Evolutionary conservation across 2,797 vertebrate species (phyloP).

Genomic region (Halcyon badia): DNA sequence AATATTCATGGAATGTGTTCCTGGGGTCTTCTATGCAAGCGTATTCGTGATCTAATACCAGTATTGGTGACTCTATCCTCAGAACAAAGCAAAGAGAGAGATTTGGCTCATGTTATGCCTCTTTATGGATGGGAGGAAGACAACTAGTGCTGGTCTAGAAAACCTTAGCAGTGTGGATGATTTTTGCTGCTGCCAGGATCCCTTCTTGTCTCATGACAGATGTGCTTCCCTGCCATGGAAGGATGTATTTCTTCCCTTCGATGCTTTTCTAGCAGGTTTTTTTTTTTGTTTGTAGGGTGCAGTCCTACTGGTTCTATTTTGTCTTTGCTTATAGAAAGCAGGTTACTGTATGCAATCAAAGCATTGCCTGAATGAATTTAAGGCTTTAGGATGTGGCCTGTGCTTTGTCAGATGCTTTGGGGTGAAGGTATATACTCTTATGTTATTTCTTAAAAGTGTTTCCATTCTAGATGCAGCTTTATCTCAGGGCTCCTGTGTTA

Average conservation of each 20-base stretch:
- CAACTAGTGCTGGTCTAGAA: not conserved
- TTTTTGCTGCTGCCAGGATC: not conserved
- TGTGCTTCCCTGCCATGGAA: not conserved
- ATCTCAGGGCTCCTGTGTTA: not conserved
- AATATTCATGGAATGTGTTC: rapidly evolving
- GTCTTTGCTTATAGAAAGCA: not conserved
- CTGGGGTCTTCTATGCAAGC: not conserved
- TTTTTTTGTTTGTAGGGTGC: not conserved
- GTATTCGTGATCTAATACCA: rapidly evolving
- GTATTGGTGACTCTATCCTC: not conserved
- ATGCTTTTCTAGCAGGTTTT: not conserved
- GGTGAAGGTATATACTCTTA: not conserved
- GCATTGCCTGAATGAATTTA: not conserved
- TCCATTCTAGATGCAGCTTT: not conserved
- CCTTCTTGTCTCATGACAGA: rapidly evolving
- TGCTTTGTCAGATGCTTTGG: not conserved
- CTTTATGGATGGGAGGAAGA: not conserved
- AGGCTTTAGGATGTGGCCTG: not conserved
- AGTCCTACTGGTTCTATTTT: not conserved
- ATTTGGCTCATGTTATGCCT: not conserved
- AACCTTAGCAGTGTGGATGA: not conserved
- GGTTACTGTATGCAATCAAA: not conserved
- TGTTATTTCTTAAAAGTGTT: not conserved
- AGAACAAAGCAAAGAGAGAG: not conserved
- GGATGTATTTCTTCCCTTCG: not conserved